Evolutionary conservation across 2,113 vertebrate genomes (phyloP).

Genomic region (Gobiocypris rarus): DNA sequence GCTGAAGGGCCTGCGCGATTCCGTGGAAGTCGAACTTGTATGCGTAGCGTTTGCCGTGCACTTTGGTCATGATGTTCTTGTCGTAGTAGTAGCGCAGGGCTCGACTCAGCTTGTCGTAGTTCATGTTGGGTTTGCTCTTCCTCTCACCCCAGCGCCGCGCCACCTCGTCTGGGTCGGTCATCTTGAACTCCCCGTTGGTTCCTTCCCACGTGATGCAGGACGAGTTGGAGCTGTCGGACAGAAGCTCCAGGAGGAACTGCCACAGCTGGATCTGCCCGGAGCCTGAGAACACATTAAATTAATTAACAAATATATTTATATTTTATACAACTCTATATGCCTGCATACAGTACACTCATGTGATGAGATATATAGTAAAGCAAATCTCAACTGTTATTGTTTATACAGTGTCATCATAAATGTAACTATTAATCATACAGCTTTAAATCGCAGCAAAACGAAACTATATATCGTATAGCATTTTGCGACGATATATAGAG

Average conservation of each 20-base stretch:
- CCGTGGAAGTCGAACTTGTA: slow-evolving; percentile 93
- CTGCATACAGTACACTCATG: background rate
- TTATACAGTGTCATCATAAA: background rate
- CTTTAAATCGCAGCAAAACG: no score
- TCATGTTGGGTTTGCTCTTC: slow-evolving; percentile 92
- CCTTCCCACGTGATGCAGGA: slow-evolving; percentile 92
- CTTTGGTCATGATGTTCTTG: slow-evolving; percentile 95
- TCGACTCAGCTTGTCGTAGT: slow-evolving; percentile 70
- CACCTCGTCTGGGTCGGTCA: slow-evolving; percentile 88
- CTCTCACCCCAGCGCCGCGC: slow-evolving; percentile 88
- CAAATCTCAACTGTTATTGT: background rate
- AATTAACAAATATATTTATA: no score
- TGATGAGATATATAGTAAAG: background rate
- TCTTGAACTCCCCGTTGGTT: slow-evolving; percentile 89
- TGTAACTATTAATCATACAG: no score
- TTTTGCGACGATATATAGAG: no score
- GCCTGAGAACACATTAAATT: slow-evolving; percentile 64
- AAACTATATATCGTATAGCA: no score
- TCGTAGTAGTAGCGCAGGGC: slow-evolving; percentile 60
- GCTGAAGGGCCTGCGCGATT: slow-evolving; percentile 89
- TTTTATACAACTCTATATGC: background rate
- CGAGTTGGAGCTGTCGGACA: slow-evolving; percentile 86
- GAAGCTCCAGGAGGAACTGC: slow-evolving; percentile 89
- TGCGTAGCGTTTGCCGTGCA: slow-evolving; percentile 89
- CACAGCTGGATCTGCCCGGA: slow-evolving; percentile 90